Conservation (phyloP, 1,140 invertebrate species). For the Stenopsyche tienmushanensis region DNA sequence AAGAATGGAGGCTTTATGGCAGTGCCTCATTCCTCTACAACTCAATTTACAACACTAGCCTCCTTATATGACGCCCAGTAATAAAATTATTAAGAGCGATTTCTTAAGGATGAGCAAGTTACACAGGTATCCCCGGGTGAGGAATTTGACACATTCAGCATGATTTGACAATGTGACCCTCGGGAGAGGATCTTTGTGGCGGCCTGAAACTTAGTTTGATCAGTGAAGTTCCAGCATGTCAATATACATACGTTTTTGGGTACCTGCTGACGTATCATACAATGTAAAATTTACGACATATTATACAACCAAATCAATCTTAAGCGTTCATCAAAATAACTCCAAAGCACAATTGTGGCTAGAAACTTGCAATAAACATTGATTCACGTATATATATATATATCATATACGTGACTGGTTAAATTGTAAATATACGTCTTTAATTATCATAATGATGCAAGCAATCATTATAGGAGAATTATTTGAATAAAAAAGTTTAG, state of each 20-base stretch:
- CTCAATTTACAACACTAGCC: conserved; percentile 1
- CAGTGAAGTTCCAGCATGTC: background rate
- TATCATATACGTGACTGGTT: too few species aligned
- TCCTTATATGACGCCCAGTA: conserved; percentile 20
- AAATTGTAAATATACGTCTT: too few species aligned
- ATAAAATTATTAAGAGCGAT: conserved; percentile 33
- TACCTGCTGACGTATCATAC: too few species aligned
- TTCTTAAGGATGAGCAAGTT: background rate
- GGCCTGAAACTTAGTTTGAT: background rate
- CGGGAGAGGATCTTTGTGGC: background rate
- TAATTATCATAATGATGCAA: too few species aligned
- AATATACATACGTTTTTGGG: background rate
- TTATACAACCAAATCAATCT: too few species aligned
- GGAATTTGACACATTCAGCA: conserved; percentile 5
- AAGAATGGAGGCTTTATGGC: conserved; percentile 21
- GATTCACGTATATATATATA: too few species aligned
- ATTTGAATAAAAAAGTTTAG: too few species aligned
- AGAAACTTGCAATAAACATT: too few species aligned
- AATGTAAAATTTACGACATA: too few species aligned
- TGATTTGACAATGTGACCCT: conserved; percentile 5
- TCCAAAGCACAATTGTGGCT: too few species aligned
- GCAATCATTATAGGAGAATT: too few species aligned
- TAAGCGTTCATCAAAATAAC: too few species aligned
- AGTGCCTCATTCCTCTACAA: background rate
- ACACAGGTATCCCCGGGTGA: conserved; percentile 13